These are phyloP conservation scores for Xiphophorus hellerii DNA, from an alignment of 2,113 vertebrate species.

Conservation along the genomic window DNA sequence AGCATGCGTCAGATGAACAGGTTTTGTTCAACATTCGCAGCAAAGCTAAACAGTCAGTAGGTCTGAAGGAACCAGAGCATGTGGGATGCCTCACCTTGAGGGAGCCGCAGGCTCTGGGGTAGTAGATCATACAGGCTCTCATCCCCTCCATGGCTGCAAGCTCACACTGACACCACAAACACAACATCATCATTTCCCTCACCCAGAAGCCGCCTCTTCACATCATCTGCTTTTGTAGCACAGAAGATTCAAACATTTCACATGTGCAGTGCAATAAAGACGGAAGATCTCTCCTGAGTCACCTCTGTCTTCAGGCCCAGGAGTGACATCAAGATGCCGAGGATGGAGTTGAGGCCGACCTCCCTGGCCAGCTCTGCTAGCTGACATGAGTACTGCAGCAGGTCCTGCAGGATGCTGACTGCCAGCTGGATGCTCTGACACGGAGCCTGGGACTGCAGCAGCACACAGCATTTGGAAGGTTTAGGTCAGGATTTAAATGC, in stretches of 20 bases:
- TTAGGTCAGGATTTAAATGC: too few relatives aligned
- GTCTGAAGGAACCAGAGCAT: neutral
- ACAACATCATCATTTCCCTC: neutral
- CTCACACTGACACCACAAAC: constrained; percentile 80
- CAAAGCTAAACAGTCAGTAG: neutral
- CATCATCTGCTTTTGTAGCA: too few relatives aligned
- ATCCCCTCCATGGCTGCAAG: constrained; percentile 88
- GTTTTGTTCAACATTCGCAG: neutral
- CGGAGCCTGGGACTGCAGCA: constrained; percentile 86
- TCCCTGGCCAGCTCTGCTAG: constrained; percentile 86
- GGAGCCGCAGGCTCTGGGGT: constrained; percentile 89
- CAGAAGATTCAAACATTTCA: too few relatives aligned
- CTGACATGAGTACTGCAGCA: constrained; percentile 88
- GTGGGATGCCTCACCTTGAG: constrained; percentile 75
- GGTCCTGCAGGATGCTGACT: constrained; percentile 82
- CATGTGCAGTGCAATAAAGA: too few relatives aligned
- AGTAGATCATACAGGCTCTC: constrained; percentile 88
- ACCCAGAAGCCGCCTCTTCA: too few relatives aligned
- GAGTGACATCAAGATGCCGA: constrained; percentile 88
- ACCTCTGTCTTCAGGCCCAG: constrained; percentile 89
- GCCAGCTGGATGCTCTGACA: constrained; percentile 85
- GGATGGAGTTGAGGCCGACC: constrained; percentile 87
- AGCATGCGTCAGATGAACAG: neutral
- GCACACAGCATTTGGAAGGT: neutral
- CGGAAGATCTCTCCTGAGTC: neutral